Evolutionary conservation across 2,113 vertebrate species (phyloP).

Genomic region (Peromyscus maniculatus): DNA sequence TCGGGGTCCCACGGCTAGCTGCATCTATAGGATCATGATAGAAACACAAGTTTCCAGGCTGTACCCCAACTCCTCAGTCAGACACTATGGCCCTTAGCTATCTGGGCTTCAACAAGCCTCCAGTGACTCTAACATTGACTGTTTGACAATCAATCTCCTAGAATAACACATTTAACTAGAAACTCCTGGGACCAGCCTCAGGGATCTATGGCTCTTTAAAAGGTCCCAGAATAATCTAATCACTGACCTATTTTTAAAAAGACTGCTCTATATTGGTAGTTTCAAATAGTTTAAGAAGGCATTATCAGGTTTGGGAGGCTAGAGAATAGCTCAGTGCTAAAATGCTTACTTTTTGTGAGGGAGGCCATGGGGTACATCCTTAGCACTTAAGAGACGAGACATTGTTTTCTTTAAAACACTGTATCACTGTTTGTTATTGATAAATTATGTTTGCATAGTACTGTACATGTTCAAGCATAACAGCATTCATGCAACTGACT

Average conservation of each 20-base stretch:
- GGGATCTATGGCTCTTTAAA: conserved; percentile 3
- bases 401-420: background rate
- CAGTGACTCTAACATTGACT: background rate
- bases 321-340: background rate
- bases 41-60: background rate
- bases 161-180: conserved; percentile 45
- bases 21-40: background rate
- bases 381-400: background rate
- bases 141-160: background rate
- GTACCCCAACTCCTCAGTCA: background rate
- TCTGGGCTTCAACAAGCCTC: background rate
- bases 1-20: background rate
- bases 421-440: background rate
- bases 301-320: background rate
- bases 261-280: conserved; percentile 38
- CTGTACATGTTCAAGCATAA: rapidly evolving
- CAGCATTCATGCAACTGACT: background rate
- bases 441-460: background rate
- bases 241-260: conserved; percentile 66
- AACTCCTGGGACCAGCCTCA: conserved; percentile 34
- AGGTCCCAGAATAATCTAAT: conserved; percentile 64
- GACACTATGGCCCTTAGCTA: background rate
- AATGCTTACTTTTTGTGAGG: background rate
- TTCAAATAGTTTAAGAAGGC: conserved; percentile 28
- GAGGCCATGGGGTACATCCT: background rate